A percentile compares a stretch with the other conserved stretches of the same genome.
Evolutionary conservation across 1,140 invertebrate species (phyloP).

Genomic region (Forficula auricularia): DNA sequence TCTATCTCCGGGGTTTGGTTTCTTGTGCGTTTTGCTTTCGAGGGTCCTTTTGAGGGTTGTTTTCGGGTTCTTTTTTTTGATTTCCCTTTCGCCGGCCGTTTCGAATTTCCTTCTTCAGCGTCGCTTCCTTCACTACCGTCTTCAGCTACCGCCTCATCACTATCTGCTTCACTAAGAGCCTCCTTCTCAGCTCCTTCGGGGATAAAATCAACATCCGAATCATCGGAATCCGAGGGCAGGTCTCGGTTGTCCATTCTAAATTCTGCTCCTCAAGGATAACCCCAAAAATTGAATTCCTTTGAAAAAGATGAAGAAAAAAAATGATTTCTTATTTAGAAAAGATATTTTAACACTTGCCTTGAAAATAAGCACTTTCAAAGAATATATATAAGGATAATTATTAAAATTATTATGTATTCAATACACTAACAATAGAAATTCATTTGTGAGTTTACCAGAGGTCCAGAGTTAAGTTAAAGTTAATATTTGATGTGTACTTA

Average conservation of each 20-base stretch:
- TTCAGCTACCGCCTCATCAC: conserved; percentile 13
- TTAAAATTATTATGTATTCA: no score
- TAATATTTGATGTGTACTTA: no score
- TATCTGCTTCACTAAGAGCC: conserved; percentile 19
- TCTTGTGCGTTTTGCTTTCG: conserved; percentile 9
- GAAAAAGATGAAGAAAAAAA: no score
- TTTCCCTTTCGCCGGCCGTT: conserved; percentile 12
- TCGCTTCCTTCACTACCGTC: conserved; percentile 14
- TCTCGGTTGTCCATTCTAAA: conserved; percentile 2
- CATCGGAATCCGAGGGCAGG: conserved; percentile 6
- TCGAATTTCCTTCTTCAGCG: conserved; percentile 13
- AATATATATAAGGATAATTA: no score
- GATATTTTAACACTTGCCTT: no score
- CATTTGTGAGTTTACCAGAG: no score
- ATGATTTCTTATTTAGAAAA: no score
- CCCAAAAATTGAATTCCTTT: no score
- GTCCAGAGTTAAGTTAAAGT: no score
- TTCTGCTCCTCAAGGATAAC: neutral
- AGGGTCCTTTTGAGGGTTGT: conserved; percentile 4
- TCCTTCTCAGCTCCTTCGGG: conserved; percentile 22
- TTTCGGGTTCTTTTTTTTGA: conserved; percentile 1
- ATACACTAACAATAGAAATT: no score
- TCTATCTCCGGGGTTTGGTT: conserved; percentile 7
- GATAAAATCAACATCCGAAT: conserved; percentile 31
- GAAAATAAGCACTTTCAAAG: no score